These are phyloP conservation scores for Protomyctophum bolini DNA, from an alignment of 2,113 vertebrate genomes.

Conservation along the genomic window DNA sequence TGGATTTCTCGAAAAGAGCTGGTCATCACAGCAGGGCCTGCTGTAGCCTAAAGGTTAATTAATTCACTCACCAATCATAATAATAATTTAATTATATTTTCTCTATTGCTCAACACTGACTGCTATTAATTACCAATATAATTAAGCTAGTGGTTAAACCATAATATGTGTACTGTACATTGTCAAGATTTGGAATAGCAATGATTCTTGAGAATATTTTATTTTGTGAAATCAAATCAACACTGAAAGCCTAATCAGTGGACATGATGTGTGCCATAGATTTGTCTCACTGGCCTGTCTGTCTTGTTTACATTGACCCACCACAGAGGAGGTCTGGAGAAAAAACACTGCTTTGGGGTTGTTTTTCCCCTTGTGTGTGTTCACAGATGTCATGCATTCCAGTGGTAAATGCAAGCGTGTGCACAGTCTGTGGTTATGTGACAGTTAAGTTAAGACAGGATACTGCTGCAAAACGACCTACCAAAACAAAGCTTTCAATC, in stretches of 20 bases:
- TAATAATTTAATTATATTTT: too few relatives aligned
- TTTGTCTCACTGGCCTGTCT: not conserved
- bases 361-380: constrained; percentile 2
- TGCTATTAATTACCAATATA: too few relatives aligned
- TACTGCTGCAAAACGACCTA: not conserved
- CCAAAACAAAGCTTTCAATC: constrained; percentile 28
- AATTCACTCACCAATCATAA: not conserved
- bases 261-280: not conserved
- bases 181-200: not conserved
- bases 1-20: constrained; percentile 11
- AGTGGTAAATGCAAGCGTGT: constrained; percentile 25
- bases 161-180: too few relatives aligned
- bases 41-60: not conserved
- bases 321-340: constrained; percentile 9
- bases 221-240: too few relatives aligned
- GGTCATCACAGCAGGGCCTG: not conserved
- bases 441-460: constrained; percentile 26
- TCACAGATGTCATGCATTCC: constrained; percentile 42
- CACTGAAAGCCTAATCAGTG: not conserved
- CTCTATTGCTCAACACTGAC: too few relatives aligned
- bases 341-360: constrained; percentile 4
- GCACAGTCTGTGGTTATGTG: constrained; percentile 25
- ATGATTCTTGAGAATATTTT: not conserved
- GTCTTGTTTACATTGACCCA: constrained; percentile 18
- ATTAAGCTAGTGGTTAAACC: too few relatives aligned